Evolutionary conservation across 2,797 vertebrate genomes (phyloP).

Genomic region (Anguilla anguilla): DNA sequence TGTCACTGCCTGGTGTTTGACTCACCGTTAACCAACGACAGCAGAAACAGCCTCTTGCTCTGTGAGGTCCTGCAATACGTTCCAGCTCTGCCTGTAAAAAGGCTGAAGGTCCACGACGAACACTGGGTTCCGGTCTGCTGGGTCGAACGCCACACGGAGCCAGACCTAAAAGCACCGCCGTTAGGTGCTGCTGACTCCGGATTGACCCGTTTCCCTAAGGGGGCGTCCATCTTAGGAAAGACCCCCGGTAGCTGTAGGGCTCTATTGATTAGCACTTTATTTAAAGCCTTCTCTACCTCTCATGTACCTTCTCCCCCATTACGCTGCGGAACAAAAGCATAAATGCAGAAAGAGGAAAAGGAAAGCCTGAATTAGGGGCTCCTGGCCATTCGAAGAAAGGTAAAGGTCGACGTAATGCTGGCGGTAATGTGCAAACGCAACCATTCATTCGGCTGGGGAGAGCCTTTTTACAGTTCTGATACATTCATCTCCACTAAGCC

Average conservation of each 20-base stretch:
- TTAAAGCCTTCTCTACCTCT: slow-evolving; percentile 53
- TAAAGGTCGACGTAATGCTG: slow-evolving; percentile 57
- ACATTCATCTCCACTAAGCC: slow-evolving; percentile 49
- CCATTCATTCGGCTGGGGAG: slow-evolving; percentile 19
- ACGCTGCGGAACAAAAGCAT: slow-evolving; percentile 59
- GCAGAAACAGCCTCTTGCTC: not conserved
- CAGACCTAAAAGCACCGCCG: not conserved
- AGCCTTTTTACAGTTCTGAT: slow-evolving; percentile 30
- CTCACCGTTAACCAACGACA: not conserved
- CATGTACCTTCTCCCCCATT: slow-evolving; percentile 51
- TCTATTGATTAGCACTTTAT: slow-evolving; percentile 68
- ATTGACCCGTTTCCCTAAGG: slow-evolving; percentile 22
- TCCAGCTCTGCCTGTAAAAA: not conserved
- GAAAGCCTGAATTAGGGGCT: slow-evolving; percentile 54
- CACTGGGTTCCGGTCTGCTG: not conserved
- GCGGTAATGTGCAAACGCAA: slow-evolving; percentile 42
- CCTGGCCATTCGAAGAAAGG: slow-evolving; percentile 46
- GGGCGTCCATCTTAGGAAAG: slow-evolving; percentile 43
- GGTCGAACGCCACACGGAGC: not conserved
- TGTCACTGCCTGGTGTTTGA: not conserved
- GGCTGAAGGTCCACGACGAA: not conserved
- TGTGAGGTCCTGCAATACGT: not conserved
- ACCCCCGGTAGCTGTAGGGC: slow-evolving; percentile 55
- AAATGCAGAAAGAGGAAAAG: slow-evolving; percentile 48
- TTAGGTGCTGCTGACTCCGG: slow-evolving; percentile 1